phyloP scores from a whole-genome alignment of 2,113 vertebrate species.

The Bucco capensis region DNA sequence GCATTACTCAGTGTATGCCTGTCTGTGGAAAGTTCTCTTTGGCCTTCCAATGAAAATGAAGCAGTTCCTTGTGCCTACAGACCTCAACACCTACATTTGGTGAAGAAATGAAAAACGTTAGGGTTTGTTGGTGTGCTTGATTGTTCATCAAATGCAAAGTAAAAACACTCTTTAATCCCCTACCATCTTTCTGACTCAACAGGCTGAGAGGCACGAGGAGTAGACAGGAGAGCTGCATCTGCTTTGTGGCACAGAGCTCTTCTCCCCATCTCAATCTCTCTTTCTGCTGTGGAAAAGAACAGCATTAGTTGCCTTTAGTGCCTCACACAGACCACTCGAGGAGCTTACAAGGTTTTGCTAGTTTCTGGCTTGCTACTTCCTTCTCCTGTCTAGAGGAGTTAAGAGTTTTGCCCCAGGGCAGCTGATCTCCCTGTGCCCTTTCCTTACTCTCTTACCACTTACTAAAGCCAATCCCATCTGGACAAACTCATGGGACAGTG shows the following conservation, averaged over 20 bases:
- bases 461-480: not conserved
- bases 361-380: not conserved
- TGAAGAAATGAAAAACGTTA: not conserved
- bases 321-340: not conserved
- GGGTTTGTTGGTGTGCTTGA: not conserved
- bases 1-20: not conserved
- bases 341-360: not conserved
- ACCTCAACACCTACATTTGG: not conserved
- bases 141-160: not conserved
- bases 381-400: not conserved
- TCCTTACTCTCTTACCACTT: not conserved
- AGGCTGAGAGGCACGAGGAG: slow-evolving; percentile 40
- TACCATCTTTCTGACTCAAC: not conserved
- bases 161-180: not conserved
- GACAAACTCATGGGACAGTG: not conserved
- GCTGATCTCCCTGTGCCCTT: not conserved
- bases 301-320: not conserved
- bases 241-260: not conserved
- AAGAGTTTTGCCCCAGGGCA: not conserved
- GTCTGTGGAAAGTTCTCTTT: not conserved
- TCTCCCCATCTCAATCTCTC: not conserved
- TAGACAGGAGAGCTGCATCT: not conserved
- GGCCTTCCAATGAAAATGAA: not conserved
- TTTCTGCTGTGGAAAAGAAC: not conserved
- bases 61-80: not conserved